Conservation (phyloP, 2,113 vertebrate genomes). For the Nothoprocta pentlandii region DNA sequence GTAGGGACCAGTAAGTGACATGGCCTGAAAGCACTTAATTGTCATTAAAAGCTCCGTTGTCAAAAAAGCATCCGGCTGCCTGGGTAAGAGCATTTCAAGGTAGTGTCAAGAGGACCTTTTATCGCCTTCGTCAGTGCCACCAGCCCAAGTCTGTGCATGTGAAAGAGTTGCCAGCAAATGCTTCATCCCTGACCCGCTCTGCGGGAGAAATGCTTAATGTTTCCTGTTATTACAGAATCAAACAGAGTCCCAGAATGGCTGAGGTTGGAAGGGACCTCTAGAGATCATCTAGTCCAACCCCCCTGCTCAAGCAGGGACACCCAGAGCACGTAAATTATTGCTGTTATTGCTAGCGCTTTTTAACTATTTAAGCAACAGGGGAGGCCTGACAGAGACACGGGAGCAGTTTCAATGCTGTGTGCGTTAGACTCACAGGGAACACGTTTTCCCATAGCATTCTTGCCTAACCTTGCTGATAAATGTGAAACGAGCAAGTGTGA, state of each 20-base stretch:
- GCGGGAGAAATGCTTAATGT: not conserved
- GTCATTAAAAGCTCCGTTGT: constrained; percentile 22
- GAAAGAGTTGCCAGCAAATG: not conserved
- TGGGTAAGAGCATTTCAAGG: not conserved
- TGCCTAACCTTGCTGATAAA: not conserved
- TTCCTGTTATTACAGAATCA: not conserved
- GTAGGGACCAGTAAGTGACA: not conserved
- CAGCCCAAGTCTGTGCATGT: not conserved
- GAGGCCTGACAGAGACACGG: not conserved
- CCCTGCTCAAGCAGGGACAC: too few species aligned
- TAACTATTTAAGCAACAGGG: not conserved
- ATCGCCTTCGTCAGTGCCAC: not conserved
- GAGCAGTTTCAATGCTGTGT: not conserved
- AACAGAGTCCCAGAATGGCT: too few species aligned
- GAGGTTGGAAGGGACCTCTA: too few species aligned
- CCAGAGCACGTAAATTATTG: too few species aligned
- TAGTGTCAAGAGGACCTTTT: not conserved
- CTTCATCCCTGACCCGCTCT: not conserved
- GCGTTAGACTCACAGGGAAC: not conserved
- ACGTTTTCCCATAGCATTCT: not conserved
- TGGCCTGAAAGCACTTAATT: constrained; percentile 17
- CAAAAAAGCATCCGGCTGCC: constrained; percentile 5
- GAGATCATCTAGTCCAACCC: too few species aligned
- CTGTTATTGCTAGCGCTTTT: not conserved
- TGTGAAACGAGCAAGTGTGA: not conserved